phyloP scores from a whole-genome alignment of 2,888 invertebrate genomes.

The Apotomis capreana region DNA sequence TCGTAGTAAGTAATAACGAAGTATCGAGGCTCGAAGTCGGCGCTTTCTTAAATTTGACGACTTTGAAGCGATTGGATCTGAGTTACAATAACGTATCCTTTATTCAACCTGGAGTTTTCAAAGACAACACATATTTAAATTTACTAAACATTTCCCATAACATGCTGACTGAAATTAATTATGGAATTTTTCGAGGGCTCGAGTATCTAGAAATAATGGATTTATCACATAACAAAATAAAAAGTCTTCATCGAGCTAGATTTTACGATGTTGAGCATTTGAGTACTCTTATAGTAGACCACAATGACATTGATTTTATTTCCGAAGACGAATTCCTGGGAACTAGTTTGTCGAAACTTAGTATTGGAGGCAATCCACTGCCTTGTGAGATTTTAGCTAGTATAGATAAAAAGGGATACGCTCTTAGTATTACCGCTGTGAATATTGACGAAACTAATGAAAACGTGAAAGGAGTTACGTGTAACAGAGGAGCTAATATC shows the following conservation, averaged over 20 bases:
- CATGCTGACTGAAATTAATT: constrained; percentile 54
- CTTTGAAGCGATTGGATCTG: constrained; percentile 57
- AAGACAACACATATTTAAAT: constrained; percentile 55
- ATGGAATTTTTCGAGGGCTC: constrained; percentile 65
- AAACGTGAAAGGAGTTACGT: constrained; percentile 56
- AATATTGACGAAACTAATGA: constrained; percentile 51
- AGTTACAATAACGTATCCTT: constrained; percentile 62
- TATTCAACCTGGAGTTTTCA: constrained; percentile 66
- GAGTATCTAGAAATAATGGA: constrained; percentile 58
- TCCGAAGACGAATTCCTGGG: constrained; percentile 56
- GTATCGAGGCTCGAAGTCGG: constrained; percentile 53
- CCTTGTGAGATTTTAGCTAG: constrained; percentile 60
- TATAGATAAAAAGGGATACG: constrained; percentile 47
- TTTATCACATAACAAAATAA: constrained; percentile 63
- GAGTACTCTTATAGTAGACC: constrained; percentile 59
- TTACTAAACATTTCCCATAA: constrained; percentile 68
- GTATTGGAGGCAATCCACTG: constrained; percentile 69
- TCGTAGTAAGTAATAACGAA: constrained; percentile 59
- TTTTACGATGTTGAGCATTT: constrained; percentile 61
- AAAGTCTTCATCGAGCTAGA: constrained; percentile 60
- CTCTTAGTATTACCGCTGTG: constrained; percentile 56
- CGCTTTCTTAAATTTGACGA: constrained; percentile 52
- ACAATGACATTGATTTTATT: constrained; percentile 61
- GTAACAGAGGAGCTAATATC: constrained; percentile 43
- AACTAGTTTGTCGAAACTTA: constrained; percentile 56